Base-by-base conservation (phyloP, 1,140 invertebrate genomes). In the Cydia strobilella region DNA sequence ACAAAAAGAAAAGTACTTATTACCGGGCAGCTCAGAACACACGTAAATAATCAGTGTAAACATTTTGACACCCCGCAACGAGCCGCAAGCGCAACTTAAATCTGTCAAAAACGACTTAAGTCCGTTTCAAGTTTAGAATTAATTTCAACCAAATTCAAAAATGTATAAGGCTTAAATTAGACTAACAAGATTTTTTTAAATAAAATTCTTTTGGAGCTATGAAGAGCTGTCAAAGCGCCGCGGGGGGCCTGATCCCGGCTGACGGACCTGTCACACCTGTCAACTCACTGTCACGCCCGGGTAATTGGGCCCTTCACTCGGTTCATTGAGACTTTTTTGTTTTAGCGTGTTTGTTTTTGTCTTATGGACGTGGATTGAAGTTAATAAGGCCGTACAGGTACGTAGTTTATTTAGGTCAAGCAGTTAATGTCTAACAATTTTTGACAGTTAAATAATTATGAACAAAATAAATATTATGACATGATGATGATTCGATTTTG, bases 281-380 rank as follows among this genome's bases (percentile, higher is more conserved):
- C 76, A 78, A 77, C 77, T 73, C 62, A 77, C 73, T 77, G 77
- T 81, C 80, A 81, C 42, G 65, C 3, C 6, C n/a, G 15, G 9
- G 66, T 76, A 74, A 76, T 76, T 76, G 63, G 72, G 45, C 23
- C 63, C 51, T 45, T 48, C 15, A 48, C 18, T 1, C 31, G 62
- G 48, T 77, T 63, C 72, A 63, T 74, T 77, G 73, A 76, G 65
- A 80, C 51, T 54, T 54, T 54, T 54, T 48, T 48, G 45, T 83
- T 83, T 86, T 87, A 82, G 82, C 25, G 62, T 23, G 27, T 63
- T 63, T 66, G 63, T 66, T 7, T 48, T 31, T 6, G 27, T n/a
- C 20, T 18, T 35, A 25, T 65, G 62, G 35, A 39, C 35, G 35
- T 0, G 13, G 45, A 48, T 48, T 31, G 13, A 35, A 7, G 25